These are phyloP conservation scores for Hyposoter dolosus DNA, from an alignment of 2,888 invertebrate species.

Conservation along the genomic window DNA sequence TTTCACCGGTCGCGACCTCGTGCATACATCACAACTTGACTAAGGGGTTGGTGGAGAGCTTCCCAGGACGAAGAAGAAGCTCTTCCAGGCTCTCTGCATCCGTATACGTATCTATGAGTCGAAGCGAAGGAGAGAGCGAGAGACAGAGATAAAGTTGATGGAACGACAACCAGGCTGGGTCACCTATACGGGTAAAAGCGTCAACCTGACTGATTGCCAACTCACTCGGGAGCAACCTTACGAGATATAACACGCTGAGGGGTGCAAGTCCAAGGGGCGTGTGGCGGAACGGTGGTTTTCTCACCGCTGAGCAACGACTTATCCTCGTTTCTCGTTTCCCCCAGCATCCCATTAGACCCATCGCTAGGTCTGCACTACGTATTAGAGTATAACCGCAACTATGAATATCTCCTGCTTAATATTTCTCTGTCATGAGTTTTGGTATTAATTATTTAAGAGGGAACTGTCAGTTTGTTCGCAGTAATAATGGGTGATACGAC, in stretches of 20 bases:
- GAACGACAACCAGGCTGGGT: slow-evolving; percentile 80
- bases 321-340: slow-evolving; percentile 62
- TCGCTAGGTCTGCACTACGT: slow-evolving; percentile 58
- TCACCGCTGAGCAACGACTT: slow-evolving; percentile 66
- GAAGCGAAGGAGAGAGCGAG: slow-evolving; percentile 11
- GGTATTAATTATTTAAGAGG: slow-evolving; percentile 66
- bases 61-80: slow-evolving; percentile 45
- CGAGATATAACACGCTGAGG: slow-evolving; percentile 43
- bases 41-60: slow-evolving; percentile 36
- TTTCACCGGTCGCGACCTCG: slow-evolving; percentile 82
- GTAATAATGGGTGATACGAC: slow-evolving; percentile 30
- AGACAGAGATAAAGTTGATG: slow-evolving; percentile 74
- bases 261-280: slow-evolving; percentile 37
- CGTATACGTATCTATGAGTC: not conserved
- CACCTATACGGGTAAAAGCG: slow-evolving; percentile 78
- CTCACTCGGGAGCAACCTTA: slow-evolving; percentile 76
- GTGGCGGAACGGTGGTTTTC: slow-evolving; percentile 57
- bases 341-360: slow-evolving; percentile 63
- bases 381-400: slow-evolving; percentile 60
- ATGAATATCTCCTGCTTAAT: slow-evolving; percentile 63
- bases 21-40: slow-evolving; percentile 81
- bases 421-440: slow-evolving; percentile 62
- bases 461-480: slow-evolving; percentile 15
- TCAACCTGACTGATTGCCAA: slow-evolving; percentile 83
- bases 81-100: not conserved